Base-by-base conservation (phyloP, 2,888 invertebrate genomes). In the Agonum fuliginosum region DNA sequence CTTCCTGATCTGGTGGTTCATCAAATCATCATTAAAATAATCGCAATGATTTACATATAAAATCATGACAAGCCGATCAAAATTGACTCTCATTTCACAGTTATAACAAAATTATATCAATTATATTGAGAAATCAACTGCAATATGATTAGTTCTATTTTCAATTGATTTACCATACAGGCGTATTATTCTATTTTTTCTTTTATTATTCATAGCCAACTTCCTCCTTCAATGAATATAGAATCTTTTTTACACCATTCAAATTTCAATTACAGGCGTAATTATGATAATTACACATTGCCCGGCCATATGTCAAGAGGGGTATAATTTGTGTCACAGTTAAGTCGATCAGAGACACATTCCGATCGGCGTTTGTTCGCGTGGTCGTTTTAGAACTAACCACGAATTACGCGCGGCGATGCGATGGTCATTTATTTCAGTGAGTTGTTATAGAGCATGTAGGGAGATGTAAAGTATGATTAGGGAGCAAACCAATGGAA, bases 11-110 rank as follows among this genome's bases (percentile, higher is more conserved):
- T n/a, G 12, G 37, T 20, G n/a, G n/a, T 48, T 19, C 8, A 48
- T 48, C 8, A 22, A 10, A 54, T 12, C 22, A 24, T 20, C 24
- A 54, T 54, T 54, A 54, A 54, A 24, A 54, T 54, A 54, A 54
- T 54, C 54, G 54, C 54, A 54, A 54, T 54, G 22, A 54, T 54
- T 54, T 54, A 54, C 54, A 54, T 54, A 54, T 54, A 54, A 54
- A 54, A 54, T 54, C 22, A 54, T 54, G n/a, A 54, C 54, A 54
- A 10, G 24, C 54, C 24, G 22, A 54, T 54, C 54, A 54, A 22
- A 54, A 54, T 20, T 54, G 54, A 20, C 22, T 54, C 54, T 12
- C 54, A 54, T 5, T 22, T 54, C 37, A 54, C 54, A 54, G 54
- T 54, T 54, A 54, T 37, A 37, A 37, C 37, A 10, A 54, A 54